These are phyloP conservation scores for Gymnosoma rotundatum DNA, from an alignment of 2,888 invertebrate genomes.

Conservation along the genomic window DNA sequence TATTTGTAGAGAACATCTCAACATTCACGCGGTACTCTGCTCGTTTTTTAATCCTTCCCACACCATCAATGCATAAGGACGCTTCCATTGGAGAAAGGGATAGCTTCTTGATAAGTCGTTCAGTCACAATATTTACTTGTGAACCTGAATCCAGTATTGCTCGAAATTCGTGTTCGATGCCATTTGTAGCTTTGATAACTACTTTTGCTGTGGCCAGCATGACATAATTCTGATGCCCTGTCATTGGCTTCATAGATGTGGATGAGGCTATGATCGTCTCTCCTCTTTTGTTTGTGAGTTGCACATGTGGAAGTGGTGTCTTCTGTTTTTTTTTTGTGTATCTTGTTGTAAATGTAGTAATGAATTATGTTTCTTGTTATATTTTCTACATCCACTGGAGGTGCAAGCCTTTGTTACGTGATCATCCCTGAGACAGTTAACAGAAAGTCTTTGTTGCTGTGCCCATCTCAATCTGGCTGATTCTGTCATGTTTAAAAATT, in stretches of 20 bases:
- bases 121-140: background rate
- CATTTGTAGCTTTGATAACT: slow-evolving; percentile 11
- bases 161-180: slow-evolving; percentile 4
- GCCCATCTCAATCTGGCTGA: background rate
- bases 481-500: background rate
- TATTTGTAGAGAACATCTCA: background rate
- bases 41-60: background rate
- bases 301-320: too few relatives aligned
- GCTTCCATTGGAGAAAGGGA: background rate
- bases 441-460: background rate
- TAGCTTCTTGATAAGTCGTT: background rate
- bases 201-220: background rate
- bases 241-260: too few relatives aligned
- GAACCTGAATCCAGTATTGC: background rate
- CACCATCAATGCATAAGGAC: background rate
- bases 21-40: background rate
- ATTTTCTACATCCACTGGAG: background rate
- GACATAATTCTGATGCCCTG: background rate
- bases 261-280: too few relatives aligned
- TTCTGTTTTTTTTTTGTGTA: too few relatives aligned
- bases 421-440: background rate
- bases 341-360: too few relatives aligned
- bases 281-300: background rate
- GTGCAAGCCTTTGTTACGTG: background rate
- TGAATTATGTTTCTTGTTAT: too few relatives aligned